Evolutionary conservation across 2,888 invertebrate genomes (phyloP).

Genomic region (Lithophane semibrunnea): DNA sequence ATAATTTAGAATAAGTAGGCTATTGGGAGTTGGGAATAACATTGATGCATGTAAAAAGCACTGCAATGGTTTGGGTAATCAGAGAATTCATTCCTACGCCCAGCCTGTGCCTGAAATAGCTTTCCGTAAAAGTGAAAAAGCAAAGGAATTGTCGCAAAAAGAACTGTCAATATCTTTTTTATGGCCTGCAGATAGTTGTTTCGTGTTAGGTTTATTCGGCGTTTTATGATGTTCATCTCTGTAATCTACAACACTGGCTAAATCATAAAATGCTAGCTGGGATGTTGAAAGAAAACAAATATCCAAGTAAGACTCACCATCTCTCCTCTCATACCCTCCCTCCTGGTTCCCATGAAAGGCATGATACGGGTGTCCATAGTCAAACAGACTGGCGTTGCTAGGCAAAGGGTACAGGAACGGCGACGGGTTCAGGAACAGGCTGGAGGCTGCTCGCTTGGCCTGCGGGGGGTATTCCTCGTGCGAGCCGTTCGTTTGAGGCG

Average conservation of each 20-base stretch:
- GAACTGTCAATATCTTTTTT: background rate
- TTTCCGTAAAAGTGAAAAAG: background rate
- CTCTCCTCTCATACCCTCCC: constrained; percentile 81
- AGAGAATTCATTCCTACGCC: background rate
- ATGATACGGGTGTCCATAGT: constrained; percentile 88
- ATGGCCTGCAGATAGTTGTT: background rate
- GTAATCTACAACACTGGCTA: too few species aligned
- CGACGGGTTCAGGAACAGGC: constrained; percentile 83
- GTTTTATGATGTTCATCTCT: background rate
- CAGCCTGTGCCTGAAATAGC: background rate
- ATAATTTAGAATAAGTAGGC: background rate
- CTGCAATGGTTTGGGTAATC: background rate
- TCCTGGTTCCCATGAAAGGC: constrained; percentile 79
- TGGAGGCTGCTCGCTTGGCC: constrained; percentile 82
- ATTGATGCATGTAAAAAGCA: background rate
- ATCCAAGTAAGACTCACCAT: constrained; percentile 75
- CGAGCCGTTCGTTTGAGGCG: constrained; percentile 84
- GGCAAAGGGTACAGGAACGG: constrained; percentile 86
- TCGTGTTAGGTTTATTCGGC: background rate
- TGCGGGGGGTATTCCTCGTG: constrained; percentile 86
- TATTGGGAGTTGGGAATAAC: background rate
- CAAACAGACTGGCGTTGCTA: constrained; percentile 89
- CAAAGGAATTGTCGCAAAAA: background rate
- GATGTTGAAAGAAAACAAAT: background rate
- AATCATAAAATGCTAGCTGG: background rate